These are phyloP conservation scores for zebrafish (Danio rerio) DNA, from an alignment of 2,113 vertebrate genomes.

Conservation along the genomic window GRCz12tu NC_133176.1:39535001-39535500, in stretches of 20 bases:
- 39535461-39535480: not conserved
- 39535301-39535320: constrained; percentile 79
- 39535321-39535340: constrained; percentile 65
- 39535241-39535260: constrained; percentile 69
- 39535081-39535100: constrained; percentile 58
- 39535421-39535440: not conserved
- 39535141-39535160: constrained; percentile 57
- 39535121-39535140: constrained; percentile 40
- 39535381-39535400: constrained; percentile 19
- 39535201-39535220: constrained; percentile 79
- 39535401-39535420: constrained; percentile 22
- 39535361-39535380: constrained; percentile 31
- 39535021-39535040: constrained; percentile 70
- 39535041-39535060: constrained; percentile 72
- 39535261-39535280: constrained; percentile 60
- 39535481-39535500: not conserved
- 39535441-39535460: constrained; percentile 18
- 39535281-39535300: constrained; percentile 69
- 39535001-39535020: constrained; percentile 49
- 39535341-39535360: constrained; percentile 67
- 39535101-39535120: constrained; percentile 53
- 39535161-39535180: constrained; percentile 69
- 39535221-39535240: constrained; percentile 72
- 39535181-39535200: constrained; percentile 82
- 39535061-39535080: constrained; percentile 66